Base-by-base conservation (phyloP, 2,888 invertebrate species). In the Mythimna vitellina region DNA sequence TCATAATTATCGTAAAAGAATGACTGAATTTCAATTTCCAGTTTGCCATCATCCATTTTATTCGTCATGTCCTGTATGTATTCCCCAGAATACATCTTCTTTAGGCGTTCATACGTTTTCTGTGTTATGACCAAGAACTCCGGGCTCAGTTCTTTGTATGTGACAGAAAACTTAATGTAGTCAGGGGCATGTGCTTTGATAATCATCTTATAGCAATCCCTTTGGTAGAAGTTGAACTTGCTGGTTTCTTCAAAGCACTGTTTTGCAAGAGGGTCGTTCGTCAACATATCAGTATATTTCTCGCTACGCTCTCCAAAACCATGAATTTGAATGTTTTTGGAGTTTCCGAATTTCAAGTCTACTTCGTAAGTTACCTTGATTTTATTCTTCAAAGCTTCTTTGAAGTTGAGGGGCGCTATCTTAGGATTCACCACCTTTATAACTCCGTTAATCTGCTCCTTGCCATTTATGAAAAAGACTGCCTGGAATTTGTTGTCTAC, bases 171-270 rank as follows among this genome's bases (percentile, higher is more conserved):
- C 60, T 95, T 92, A 35, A 96, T 88, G 67, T 93, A 91, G 85
- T 98, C 97, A 63, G 97, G 92, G 35, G 96, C 90, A 80, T 96
- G 96, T 1, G 97, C 97, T 75, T 92, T 90, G 29, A 95, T 88
- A 10, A 96, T 97, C 85, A 97, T 94, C 78, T 97, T 95, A 71
- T 96, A 96, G 89, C 97, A 97, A 73, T 96, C 95, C 8, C 94
- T 92, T 68, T 97, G 95, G 87, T 97, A 96, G 81, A 96, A 92
- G 89, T 97, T 96, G 51, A 97, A 96, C 65, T 95, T 85, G 74
- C 95, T 89, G 86, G 96, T 96, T 85, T 97, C 95, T 71, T 95
- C 86, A 54, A 93, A 82, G 88, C 97, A 97, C 83, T 95, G 91
- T 71, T 96, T 93, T 61, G 95, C 96, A 68, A 93, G 83, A 1